Evolutionary conservation across 2,888 invertebrate genomes (phyloP), one percentile per base, ranked within the genome.

Genomic region (Drosophila demipolita): DNA sequence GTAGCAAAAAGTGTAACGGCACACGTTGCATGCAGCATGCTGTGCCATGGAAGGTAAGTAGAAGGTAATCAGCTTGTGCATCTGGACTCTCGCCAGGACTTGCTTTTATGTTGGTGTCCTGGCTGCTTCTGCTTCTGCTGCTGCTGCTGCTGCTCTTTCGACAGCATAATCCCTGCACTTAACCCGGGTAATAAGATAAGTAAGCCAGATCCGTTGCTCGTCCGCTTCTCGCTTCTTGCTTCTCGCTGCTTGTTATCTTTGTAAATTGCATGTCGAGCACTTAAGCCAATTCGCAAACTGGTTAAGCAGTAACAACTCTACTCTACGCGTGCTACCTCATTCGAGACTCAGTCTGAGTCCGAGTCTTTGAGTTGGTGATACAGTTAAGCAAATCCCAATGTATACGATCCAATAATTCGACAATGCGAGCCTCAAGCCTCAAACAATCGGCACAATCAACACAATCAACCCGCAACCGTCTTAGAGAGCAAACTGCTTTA

Each of bases 141-240:
- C 42, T 65, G 49, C 55, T 58, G 35, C 57, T 62, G 71, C 78
- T 88, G 88, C 89, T 90, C 90, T 90, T 90, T 90, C 90, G 88
- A 82, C 87, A 87, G 33, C 78, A 66, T 90, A 90, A 90, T 84
- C 90, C 82, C 61, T 76, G 80, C 90, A 90, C 90, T 90, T 90
- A 90, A 90, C 90, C 90, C 86, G 81, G 80, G 89, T 90, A 90
- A 90, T 90, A 90, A 90, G 90, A 90, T 90, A 90, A 90, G 90
- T 87, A 84, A 81, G 88, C 66, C 82, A 82, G 78, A 86, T 77
- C 80, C 71, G 55, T 73, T 64, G 66, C 65, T 67, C 70, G 69
- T 62, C 33, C 62, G 72, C 73, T 75, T 67, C 76, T 48, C 23
- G 12, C 29, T 48, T 23, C 48, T 48, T 48, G 23, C 48, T 26